Evolutionary conservation across 2,797 vertebrate genomes (phyloP).

Genomic region (Gymnoscopelus braueri): DNA sequence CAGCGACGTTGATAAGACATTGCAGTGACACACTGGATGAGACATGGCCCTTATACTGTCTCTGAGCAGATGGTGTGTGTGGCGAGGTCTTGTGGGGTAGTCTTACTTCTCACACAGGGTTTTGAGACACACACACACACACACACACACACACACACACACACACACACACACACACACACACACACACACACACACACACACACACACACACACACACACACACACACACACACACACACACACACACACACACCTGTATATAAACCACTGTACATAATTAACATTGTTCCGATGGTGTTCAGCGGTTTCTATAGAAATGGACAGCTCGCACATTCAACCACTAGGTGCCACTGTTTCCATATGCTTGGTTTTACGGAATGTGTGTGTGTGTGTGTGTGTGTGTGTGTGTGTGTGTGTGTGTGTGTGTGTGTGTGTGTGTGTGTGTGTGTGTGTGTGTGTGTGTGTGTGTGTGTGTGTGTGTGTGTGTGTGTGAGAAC

Average conservation of each 20-base stretch:
- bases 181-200: conserved; percentile 1
- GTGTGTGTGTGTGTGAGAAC: conserved; percentile 13
- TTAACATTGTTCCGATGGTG: not conserved
- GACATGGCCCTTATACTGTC: conserved; percentile 39
- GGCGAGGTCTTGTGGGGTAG: no score
- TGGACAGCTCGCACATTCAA: not conserved
- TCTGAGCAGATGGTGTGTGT: no score
- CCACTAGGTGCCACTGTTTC: conserved; percentile 73
- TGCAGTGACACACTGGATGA: conserved; percentile 47
- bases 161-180: no score
- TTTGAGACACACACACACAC: no score
- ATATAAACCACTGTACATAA: conserved; percentile 12
- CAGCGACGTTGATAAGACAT: conserved; percentile 27
- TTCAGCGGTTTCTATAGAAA: not conserved
- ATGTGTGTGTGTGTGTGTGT: conserved; percentile 12
- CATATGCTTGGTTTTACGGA: conserved; percentile 28
- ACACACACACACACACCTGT: conserved; percentile 1
- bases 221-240: conserved; percentile 8
- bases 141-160: no score
- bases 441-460: conserved; percentile 16
- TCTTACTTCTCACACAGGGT: no score
- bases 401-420: conserved; percentile 4
- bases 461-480: no score
- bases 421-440: conserved; percentile 22
- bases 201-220: conserved; percentile 26